A percentile compares a stretch with the other conserved stretches of the same genome.
These are phyloP conservation scores for Eudemis profundana DNA, from an alignment of 2,888 invertebrate species.

Conservation along the genomic window DNA sequence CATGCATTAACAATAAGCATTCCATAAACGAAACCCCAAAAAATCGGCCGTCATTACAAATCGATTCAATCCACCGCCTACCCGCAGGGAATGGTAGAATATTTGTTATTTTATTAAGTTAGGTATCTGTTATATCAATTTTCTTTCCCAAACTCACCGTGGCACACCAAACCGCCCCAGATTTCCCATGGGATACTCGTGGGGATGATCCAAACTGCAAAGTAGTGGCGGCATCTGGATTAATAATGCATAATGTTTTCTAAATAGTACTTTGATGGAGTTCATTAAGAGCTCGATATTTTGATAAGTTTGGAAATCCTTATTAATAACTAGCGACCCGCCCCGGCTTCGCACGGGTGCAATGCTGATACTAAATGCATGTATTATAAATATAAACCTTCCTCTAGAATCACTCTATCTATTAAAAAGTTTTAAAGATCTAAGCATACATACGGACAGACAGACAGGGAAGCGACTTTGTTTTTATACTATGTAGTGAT, in stretches of 20 bases:
- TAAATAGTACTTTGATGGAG: conserved; percentile 24
- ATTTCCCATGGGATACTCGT: conserved; percentile 38
- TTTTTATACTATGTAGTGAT: too few relatives aligned
- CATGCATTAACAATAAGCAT: neutral
- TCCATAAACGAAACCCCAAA: neutral
- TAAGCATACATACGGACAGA: too few relatives aligned
- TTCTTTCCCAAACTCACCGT: conserved; percentile 41
- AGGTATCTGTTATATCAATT: conserved; percentile 35
- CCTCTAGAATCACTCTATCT: too few relatives aligned
- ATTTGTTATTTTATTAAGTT: conserved; percentile 35
- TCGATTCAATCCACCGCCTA: conserved; percentile 1
- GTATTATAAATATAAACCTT: too few relatives aligned
- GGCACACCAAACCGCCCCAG: conserved; percentile 35
- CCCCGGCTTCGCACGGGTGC: too few relatives aligned
- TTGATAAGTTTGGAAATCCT: conserved; percentile 4
- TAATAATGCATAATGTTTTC: conserved; percentile 40
- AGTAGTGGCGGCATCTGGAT: conserved; percentile 31
- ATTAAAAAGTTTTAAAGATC: too few relatives aligned
- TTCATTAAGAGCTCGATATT: neutral
- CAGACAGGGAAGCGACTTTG: too few relatives aligned
- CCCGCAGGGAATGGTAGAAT: conserved; percentile 10
- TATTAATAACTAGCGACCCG: too few relatives aligned
- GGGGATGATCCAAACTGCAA: conserved; percentile 35
- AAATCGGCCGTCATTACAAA: neutral
- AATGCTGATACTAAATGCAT: too few relatives aligned